Conservation (phyloP, 2,888 invertebrate genomes). For the Dorcus hopei region DNA sequence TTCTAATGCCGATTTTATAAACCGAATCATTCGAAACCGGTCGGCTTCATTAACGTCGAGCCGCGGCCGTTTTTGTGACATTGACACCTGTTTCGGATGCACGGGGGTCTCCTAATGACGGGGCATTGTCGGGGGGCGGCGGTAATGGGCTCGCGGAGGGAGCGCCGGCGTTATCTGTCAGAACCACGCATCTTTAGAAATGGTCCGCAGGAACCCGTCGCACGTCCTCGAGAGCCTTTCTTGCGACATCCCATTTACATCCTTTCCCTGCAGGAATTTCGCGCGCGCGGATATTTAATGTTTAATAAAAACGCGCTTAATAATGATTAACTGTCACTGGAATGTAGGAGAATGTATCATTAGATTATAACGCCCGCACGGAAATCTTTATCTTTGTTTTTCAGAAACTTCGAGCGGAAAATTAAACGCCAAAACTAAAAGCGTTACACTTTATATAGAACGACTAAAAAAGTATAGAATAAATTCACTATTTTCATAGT, state of each 20-base stretch:
- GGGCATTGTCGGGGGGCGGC: constrained; percentile 2
- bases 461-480: too few relatives aligned
- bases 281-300: not conserved
- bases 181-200: constrained; percentile 10
- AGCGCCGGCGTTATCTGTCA: constrained; percentile 1
- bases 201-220: constrained; percentile 19
- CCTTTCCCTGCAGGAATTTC: constrained; percentile 17
- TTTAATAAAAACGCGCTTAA: not conserved
- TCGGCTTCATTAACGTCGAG: constrained; percentile 9
- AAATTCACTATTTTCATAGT: too few relatives aligned
- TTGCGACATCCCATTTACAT: constrained; percentile 17
- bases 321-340: too few relatives aligned
- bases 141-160: constrained; percentile 4
- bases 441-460: too few relatives aligned
- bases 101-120: constrained; percentile 2
- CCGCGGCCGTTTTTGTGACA: constrained; percentile 6
- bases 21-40: constrained; percentile 8
- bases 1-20: constrained; percentile 11
- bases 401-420: too few relatives aligned
- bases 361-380: too few relatives aligned
- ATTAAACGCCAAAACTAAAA: too few relatives aligned
- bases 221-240: constrained; percentile 19
- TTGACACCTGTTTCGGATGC: constrained; percentile 12
- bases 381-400: too few relatives aligned
- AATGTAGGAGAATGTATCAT: too few relatives aligned